phyloP scores from a whole-genome alignment of 2,888 invertebrate genomes.

The Synergus laeviventris region DNA sequence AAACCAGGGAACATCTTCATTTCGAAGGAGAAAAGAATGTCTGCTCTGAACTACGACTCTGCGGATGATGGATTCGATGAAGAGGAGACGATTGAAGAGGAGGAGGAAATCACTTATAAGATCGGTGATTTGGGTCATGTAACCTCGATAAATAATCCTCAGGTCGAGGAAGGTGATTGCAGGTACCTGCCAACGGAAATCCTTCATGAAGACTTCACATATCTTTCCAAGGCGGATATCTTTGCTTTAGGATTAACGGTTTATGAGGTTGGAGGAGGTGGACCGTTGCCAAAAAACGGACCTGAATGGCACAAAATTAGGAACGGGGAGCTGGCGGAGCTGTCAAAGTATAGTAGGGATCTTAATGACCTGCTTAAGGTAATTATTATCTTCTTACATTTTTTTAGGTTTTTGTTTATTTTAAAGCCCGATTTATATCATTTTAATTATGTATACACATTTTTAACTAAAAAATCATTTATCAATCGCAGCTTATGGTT shows the following conservation, averaged over 20 bases:
- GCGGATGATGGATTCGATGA: constrained; percentile 87
- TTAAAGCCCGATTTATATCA: background rate
- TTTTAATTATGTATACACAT: background rate
- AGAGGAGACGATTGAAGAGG: constrained; percentile 77
- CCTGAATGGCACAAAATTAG: constrained; percentile 90
- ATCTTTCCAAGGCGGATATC: constrained; percentile 92
- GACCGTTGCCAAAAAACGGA: constrained; percentile 92
- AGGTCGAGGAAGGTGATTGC: constrained; percentile 93
- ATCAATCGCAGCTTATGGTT: constrained; percentile 83
- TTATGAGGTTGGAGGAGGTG: constrained; percentile 87
- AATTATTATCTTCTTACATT: constrained; percentile 40
- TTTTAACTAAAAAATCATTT: background rate
- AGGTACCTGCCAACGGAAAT: constrained; percentile 93
- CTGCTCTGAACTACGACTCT: constrained; percentile 79
- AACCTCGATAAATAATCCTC: constrained; percentile 87
- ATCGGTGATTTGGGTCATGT: constrained; percentile 96
- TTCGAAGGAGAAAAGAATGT: constrained; percentile 80
- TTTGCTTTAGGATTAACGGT: constrained; percentile 90
- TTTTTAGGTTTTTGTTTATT: background rate
- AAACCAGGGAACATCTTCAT: constrained; percentile 96
- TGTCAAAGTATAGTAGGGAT: constrained; percentile 83
- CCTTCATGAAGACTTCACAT: constrained; percentile 86
- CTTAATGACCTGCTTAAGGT: constrained; percentile 86
- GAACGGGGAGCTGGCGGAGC: constrained; percentile 83
- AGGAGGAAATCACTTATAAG: constrained; percentile 85